phyloP scores from a whole-genome alignment of 2,797 vertebrate species.

The Helostoma temminkii region DNA sequence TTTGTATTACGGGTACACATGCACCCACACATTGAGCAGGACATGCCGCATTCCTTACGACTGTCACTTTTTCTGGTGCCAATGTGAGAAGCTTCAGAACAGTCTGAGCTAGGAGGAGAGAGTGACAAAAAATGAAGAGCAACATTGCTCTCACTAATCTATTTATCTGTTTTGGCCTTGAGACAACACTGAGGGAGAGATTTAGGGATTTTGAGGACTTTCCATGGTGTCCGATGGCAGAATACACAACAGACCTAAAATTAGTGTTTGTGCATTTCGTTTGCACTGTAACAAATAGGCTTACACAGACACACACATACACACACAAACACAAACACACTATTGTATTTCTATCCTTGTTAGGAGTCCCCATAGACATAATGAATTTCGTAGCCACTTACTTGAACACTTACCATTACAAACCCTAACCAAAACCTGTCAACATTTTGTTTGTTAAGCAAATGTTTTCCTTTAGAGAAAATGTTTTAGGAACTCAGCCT shows the following conservation, averaged over 20 bases:
- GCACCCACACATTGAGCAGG: not conserved
- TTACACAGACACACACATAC: slow-evolving; percentile 1
- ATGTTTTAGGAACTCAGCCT: no score
- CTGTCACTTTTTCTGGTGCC: slow-evolving; percentile 7
- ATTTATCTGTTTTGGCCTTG: slow-evolving; percentile 34
- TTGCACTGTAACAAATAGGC: slow-evolving; percentile 1
- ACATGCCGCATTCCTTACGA: slow-evolving; percentile 16
- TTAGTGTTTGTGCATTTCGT: not conserved
- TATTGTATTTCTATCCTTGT: no score
- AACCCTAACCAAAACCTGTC: no score
- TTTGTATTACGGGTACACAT: slow-evolving; percentile 17
- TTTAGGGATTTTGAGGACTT: slow-evolving; percentile 23
- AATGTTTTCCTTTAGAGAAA: no score
- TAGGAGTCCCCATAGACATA: no score
- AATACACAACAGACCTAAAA: slow-evolving; percentile 3
- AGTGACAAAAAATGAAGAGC: not conserved
- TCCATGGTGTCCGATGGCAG: not conserved
- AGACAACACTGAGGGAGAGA: slow-evolving; percentile 10
- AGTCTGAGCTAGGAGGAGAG: slow-evolving; percentile 12
- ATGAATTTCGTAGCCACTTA: no score
- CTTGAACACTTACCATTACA: no score
- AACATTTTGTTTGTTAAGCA: not conserved
- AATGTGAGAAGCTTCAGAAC: slow-evolving; percentile 20
- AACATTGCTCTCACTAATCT: slow-evolving; percentile 14
- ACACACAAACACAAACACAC: no score